Evolutionary conservation across 2,797 vertebrate genomes (phyloP), one percentile per base, ranked within the genome.

Genomic region (Pipistrellus pipistrellus): DNA sequence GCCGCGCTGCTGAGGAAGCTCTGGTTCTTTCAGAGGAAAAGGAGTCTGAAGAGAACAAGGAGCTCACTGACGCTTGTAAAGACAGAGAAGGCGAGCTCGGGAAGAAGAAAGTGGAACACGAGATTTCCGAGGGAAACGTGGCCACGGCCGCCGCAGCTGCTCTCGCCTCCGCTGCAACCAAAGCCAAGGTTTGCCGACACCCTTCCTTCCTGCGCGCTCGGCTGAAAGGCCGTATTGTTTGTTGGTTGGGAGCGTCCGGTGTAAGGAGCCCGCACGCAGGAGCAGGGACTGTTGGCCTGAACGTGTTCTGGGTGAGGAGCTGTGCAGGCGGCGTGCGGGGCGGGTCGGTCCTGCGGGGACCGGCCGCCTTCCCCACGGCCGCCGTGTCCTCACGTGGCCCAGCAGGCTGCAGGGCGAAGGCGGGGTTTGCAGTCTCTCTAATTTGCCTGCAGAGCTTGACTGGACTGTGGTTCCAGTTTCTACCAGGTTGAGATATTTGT

Each of bases 91-190:
- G 92, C 0, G 98, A 99, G 53, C 98, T 99, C 0, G 99, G 98
- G 87, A 99, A 98, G 98, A 99, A 99, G 98, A 99, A 99, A 97
- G 97, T 99, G 91, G 99, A 99, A 59, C 99, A 99, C 0, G 99
- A 99, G 83, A 99, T 99, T 20, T 99, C 99, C 0, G 99, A 99
- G 97, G 99, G 99, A 23, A 99, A 99, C 57, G 99, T 99, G 0
- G 99, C 99, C 72, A 99, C 99, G 0, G 99, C 99, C 0, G 99
- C 99, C 1, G 99, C 99, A 59, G 99, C 99, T 78, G 99, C 99
- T 21, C 97, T 99, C 12, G 99, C 99, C 13, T 99, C 99, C 30
- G 99, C 99, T 80, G 99, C 99, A 96, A 99, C 99, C 96, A 99
- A 99, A 98, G 99, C 99, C 96, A 99, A 99, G 99, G 99, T 99